Conservation (phyloP, 2,888 invertebrate species). For the Steromphala cineraria region DNA sequence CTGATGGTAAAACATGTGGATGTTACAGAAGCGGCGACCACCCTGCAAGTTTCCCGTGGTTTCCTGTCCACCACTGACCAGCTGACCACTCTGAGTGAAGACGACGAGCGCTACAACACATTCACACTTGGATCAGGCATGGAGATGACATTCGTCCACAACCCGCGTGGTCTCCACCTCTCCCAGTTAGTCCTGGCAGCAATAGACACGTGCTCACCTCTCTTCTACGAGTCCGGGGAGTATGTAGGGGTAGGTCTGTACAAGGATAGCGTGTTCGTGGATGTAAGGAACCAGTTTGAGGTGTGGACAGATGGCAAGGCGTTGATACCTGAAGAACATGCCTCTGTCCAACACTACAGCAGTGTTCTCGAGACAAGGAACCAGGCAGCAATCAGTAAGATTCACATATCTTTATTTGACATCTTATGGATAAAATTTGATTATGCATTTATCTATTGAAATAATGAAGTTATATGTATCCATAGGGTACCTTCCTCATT, state of each 20-base stretch:
- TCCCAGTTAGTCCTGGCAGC: conserved; percentile 42
- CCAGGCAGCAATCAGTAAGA: conserved; percentile 45
- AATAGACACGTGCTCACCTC: conserved; percentile 53
- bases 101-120: conserved; percentile 50
- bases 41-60: conserved; percentile 44
- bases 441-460: too few species aligned
- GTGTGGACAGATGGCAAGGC: conserved; percentile 31
- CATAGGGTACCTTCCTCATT: too few species aligned
- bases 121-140: conserved; percentile 52
- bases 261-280: conserved; percentile 51
- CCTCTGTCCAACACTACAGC: conserved; percentile 19
- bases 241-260: conserved; percentile 54
- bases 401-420: background rate
- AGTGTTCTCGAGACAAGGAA: conserved; percentile 36
- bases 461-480: too few species aligned
- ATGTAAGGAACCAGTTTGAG: conserved; percentile 44
- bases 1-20: background rate
- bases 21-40: conserved; percentile 29
- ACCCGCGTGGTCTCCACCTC: background rate
- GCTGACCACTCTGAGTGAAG: conserved; percentile 38
- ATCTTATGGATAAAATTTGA: too few species aligned
- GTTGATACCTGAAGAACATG: conserved; percentile 13
- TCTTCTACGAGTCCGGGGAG: conserved; percentile 41
- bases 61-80: conserved; percentile 56
- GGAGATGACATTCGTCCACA: conserved; percentile 41